Evolutionary conservation across 2,888 invertebrate species (phyloP), one percentile per base, ranked within the genome.

Genomic region (Corbicula japonica): DNA sequence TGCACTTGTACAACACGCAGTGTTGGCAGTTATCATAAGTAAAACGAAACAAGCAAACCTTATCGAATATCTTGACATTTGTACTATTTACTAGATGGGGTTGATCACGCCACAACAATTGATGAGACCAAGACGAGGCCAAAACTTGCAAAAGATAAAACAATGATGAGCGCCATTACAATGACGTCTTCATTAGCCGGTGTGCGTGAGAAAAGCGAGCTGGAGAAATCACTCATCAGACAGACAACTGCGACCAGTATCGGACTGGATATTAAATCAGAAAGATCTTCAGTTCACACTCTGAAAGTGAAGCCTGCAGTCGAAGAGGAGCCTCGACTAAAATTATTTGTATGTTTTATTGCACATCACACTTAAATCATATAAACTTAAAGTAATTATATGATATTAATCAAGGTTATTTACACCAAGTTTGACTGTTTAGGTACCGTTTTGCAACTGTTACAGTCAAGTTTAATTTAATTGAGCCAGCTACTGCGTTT

Each of bases 31-130:
- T n/a, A n/a, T n/a, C n/a, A n/a, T n/a, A n/a, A n/a, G n/a, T n/a
- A n/a, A n/a, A n/a, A n/a, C n/a, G n/a, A n/a, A n/a, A n/a, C n/a
- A n/a, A n/a, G n/a, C n/a, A n/a, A n/a, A n/a, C n/a, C n/a, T n/a
- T n/a, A n/a, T n/a, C n/a, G n/a, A n/a, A n/a, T n/a, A n/a, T n/a
- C n/a, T n/a, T n/a, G n/a, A n/a, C n/a, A n/a, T n/a, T n/a, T n/a
- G n/a, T n/a, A n/a, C n/a, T n/a, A n/a, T n/a, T n/a, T n/a, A n/a
- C n/a, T n/a, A n/a, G n/a, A n/a, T n/a, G n/a, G n/a, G n/a, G n/a
- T n/a, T n/a, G n/a, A n/a, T n/a, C 66, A 54, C 46, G 60, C 61
- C 8, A 70, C 65, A 38, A 74, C 76, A 23, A 68, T 80, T 6
- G 44, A 69, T 26, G 78, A 78, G 32, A 69, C 69, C 23, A 10